phyloP scores from a whole-genome alignment of 2,888 invertebrate species.

The Nephrotoma flavescens region DNA sequence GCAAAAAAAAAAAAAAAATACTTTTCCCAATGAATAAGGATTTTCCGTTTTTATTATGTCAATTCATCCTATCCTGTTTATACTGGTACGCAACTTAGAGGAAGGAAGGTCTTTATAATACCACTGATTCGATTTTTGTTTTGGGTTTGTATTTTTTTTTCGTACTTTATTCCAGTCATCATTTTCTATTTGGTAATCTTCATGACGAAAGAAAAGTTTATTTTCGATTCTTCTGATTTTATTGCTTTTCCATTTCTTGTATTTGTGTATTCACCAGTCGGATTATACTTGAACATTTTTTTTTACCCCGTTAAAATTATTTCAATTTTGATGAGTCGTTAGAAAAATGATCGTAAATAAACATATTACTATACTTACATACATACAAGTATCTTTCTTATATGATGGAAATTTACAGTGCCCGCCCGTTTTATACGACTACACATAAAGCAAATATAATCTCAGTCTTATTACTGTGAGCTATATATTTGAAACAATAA shows the following conservation, averaged over 20 bases:
- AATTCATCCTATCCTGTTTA: neutral
- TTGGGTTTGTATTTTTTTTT: neutral
- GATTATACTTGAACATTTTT: neutral
- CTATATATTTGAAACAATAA: neutral
- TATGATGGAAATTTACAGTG: neutral
- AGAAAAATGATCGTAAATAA: neutral
- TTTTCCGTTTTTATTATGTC: constrained; percentile 2
- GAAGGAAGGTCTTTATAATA: neutral
- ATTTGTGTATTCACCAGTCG: neutral
- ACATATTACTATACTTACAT: neutral
- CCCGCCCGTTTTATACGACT: neutral
- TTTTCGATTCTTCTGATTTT: neutral
- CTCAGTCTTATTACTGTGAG: neutral
- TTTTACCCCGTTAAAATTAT: neutral
- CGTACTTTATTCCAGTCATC: neutral
- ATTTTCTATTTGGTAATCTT: neutral
- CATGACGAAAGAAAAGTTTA: neutral
- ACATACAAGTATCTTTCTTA: neutral
- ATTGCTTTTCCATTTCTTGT: neutral
- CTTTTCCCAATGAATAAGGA: neutral
- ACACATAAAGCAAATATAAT: neutral
- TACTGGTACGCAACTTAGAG: neutral
- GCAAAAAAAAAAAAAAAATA: neutral
- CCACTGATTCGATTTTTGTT: constrained; percentile 1
- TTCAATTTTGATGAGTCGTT: neutral